These are phyloP conservation scores for Pseudopipra pipra DNA, from an alignment of 2,113 vertebrate genomes.

Conservation along the genomic window DNA sequence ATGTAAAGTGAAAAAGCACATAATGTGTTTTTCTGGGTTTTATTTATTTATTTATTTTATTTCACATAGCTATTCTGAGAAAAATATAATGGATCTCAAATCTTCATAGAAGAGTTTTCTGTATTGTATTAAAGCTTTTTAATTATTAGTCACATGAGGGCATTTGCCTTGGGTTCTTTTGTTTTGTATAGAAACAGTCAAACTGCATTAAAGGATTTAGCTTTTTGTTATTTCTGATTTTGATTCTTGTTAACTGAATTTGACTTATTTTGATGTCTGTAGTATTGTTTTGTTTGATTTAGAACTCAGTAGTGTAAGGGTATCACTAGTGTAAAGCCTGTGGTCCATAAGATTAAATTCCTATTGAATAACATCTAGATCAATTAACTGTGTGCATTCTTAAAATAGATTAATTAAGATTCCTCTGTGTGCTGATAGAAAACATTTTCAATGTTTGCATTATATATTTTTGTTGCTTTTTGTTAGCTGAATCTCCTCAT, in stretches of 20 bases:
- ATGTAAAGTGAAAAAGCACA: background rate
- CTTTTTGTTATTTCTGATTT: background rate
- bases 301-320: background rate
- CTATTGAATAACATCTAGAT: background rate
- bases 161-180: background rate
- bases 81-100: background rate
- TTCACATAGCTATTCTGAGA: background rate
- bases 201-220: background rate
- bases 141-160: background rate
- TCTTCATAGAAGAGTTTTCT: background rate
- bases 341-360: background rate
- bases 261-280: background rate
- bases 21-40: background rate
- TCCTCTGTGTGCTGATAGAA: background rate
- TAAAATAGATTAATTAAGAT: background rate
- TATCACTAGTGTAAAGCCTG: background rate
- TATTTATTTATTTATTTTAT: background rate
- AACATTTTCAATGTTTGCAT: background rate
- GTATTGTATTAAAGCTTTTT: background rate
- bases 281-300: background rate
- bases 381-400: background rate
- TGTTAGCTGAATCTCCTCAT: background rate
- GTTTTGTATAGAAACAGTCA: background rate
- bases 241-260: background rate
- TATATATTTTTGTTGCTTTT: background rate